Evolutionary conservation across 1,140 invertebrate species (phyloP).

Genomic region (Scylla paramamosain): DNA sequence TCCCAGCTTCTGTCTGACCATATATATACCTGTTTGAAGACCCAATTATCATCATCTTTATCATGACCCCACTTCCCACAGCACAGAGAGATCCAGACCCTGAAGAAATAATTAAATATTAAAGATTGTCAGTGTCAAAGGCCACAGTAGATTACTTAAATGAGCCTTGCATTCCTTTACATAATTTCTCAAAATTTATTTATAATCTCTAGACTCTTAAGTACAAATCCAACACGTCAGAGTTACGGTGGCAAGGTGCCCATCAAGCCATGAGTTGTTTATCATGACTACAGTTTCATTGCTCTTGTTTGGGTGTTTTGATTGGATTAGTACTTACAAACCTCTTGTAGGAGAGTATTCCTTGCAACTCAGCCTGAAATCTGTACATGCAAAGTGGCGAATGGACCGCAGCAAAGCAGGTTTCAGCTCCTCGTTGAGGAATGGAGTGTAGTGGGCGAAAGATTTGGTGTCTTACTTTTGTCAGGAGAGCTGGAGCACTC

Average conservation of each 20-base stretch:
- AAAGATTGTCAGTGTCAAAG: no score
- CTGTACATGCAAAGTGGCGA: not conserved
- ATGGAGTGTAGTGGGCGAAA: not conserved
- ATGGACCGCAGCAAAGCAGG: not conserved
- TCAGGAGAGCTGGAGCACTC: not conserved
- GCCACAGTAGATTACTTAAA: no score
- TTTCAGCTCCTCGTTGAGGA: not conserved
- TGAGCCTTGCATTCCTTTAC: no score
- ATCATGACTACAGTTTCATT: no score
- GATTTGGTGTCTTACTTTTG: conserved; percentile 22
- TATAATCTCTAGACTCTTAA: no score
- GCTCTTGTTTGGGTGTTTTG: not conserved
- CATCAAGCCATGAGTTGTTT: no score
- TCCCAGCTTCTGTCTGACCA: not conserved
- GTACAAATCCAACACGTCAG: no score
- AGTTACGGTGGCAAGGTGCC: no score
- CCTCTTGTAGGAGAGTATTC: not conserved
- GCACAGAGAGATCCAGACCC: not conserved
- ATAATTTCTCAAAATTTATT: no score
- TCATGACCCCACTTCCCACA: not conserved
- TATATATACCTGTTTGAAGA: not conserved
- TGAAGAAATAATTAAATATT: no score
- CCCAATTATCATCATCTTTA: not conserved
- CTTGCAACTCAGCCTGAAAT: not conserved
- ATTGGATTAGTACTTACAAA: not conserved